These are phyloP conservation scores for Pachyramphus minor DNA, from an alignment of 2,113 vertebrate genomes.

Conservation along the genomic window DNA sequence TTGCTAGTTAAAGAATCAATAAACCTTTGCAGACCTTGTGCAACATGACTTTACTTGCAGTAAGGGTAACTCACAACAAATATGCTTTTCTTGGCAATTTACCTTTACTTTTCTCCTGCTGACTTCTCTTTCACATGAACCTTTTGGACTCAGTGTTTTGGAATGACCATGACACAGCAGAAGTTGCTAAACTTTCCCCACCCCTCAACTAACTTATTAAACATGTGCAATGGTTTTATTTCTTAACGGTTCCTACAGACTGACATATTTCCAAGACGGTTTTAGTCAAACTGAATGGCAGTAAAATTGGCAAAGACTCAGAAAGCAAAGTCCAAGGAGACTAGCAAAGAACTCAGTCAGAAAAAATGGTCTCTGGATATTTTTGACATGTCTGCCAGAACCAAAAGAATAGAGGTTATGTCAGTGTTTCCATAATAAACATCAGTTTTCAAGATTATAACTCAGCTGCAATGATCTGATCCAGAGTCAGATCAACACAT, in stretches of 20 bases:
- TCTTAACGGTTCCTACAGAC: slow-evolving; percentile 38
- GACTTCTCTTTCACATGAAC: background rate
- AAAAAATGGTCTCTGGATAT: slow-evolving; percentile 53
- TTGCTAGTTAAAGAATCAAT: background rate
- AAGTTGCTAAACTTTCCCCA: slow-evolving; percentile 27
- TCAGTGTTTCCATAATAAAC: slow-evolving; percentile 64
- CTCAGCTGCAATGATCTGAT: slow-evolving; percentile 15
- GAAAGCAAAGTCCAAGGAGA: slow-evolving; percentile 42
- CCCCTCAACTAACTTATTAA: slow-evolving; percentile 15
- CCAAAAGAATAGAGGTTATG: slow-evolving; percentile 37
- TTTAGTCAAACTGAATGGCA: slow-evolving; percentile 24
- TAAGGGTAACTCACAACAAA: background rate
- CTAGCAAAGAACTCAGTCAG: background rate
- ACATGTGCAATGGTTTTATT: background rate
- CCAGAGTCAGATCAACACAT: slow-evolving; percentile 18
- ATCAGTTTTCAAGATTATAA: slow-evolving; percentile 27
- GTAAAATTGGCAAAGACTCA: slow-evolving; percentile 20
- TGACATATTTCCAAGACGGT: background rate
- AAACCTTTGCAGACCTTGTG: slow-evolving; percentile 18
- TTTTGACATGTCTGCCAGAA: slow-evolving; percentile 28
- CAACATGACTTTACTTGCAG: slow-evolving; percentile 5
- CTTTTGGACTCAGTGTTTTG: slow-evolving; percentile 12
- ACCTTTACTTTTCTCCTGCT: background rate
- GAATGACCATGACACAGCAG: slow-evolving; percentile 30
- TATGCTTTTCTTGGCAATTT: background rate